These are phyloP conservation scores for Amphiprion clarkii DNA, from an alignment of 2,797 vertebrate species.

Conservation along the genomic window DNA sequence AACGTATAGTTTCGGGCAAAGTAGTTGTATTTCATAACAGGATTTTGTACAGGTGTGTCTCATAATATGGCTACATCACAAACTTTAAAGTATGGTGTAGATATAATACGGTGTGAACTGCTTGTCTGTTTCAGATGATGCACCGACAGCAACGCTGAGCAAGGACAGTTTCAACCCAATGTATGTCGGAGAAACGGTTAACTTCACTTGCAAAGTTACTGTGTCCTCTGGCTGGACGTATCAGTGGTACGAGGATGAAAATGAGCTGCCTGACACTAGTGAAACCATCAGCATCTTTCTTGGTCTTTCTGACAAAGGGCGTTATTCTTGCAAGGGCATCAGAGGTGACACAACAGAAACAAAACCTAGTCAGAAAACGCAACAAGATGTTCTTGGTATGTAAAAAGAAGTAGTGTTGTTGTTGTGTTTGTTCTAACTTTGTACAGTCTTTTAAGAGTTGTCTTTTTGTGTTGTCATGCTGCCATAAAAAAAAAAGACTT, in stretches of 20 bases:
- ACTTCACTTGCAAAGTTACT: accelerated
- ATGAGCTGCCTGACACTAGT: accelerated
- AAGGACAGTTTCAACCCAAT: conserved; percentile 29
- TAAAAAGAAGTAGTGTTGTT: conserved; percentile 4
- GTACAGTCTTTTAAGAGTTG: neutral
- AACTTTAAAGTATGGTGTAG: neutral
- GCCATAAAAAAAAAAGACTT: neutral
- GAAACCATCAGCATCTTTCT: conserved; percentile 1
- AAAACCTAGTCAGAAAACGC: neutral
- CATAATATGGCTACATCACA: neutral
- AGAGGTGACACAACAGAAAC: conserved; percentile 40
- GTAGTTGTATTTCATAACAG: neutral
- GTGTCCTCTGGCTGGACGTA: conserved; percentile 52
- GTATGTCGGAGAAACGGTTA: conserved; percentile 35
- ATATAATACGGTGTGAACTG: conserved; percentile 1
- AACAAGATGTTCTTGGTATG: conserved; percentile 45
- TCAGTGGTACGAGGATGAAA: conserved; percentile 55
- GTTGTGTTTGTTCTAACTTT: too few species aligned
- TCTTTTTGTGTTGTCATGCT: neutral
- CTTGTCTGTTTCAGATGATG: conserved; percentile 40
- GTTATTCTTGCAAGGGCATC: conserved; percentile 48
- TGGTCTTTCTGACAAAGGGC: neutral
- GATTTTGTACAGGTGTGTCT: neutral
- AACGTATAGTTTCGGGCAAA: neutral
- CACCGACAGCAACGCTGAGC: conserved; percentile 38